These are phyloP conservation scores for Hemistola chrysoprasaria DNA, from an alignment of 2,888 invertebrate genomes.

Conservation along the genomic window DNA sequence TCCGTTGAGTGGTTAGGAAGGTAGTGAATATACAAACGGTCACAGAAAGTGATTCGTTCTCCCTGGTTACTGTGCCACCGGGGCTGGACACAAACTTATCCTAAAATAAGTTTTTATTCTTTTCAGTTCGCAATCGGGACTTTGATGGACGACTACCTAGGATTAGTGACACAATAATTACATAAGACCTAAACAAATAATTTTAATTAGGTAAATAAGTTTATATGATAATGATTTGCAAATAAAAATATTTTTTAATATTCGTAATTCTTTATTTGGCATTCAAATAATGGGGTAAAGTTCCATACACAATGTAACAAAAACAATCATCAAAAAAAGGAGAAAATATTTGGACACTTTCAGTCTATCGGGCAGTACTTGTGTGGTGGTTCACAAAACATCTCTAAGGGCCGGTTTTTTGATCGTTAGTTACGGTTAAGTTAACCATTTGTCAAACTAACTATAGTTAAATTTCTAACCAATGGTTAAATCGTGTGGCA, in stretches of 20 bases:
- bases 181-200: background rate
- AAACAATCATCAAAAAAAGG: constrained; percentile 67
- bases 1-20: no score
- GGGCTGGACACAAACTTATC: no score
- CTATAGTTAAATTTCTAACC: no score
- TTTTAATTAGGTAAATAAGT: constrained; percentile 20
- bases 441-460: no score
- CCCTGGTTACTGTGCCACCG: no score
- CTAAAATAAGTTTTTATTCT: constrained; percentile 32
- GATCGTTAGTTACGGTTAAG: no score
- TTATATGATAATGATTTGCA: constrained; percentile 32
- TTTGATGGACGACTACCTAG: constrained; percentile 99
- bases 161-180: constrained; percentile 83
- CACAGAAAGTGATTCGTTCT: no score
- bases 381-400: constrained; percentile 42
- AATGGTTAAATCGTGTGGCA: no score
- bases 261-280: constrained; percentile 75
- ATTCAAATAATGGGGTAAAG: constrained; percentile 75
- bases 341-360: constrained; percentile 76
- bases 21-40: no score
- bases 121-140: constrained; percentile 99
- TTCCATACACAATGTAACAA: constrained; percentile 75
- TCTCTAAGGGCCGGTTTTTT: no score
- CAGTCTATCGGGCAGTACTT: constrained; percentile 76
- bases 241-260: constrained; percentile 40